phyloP scores from a whole-genome alignment of 2,888 invertebrate genomes.

The Amphipyra berbera region DNA sequence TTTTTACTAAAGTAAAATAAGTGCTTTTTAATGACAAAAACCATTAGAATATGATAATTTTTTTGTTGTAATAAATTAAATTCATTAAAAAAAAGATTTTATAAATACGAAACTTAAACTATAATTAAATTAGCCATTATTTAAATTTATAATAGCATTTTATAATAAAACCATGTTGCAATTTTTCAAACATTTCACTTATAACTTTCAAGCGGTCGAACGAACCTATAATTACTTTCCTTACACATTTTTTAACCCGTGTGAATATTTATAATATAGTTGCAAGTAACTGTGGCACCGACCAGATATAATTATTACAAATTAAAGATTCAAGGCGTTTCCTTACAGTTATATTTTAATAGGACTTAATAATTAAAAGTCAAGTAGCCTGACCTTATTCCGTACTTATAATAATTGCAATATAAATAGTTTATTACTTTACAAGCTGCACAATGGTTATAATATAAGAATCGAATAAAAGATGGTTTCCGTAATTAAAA shows the following conservation, averaged over 20 bases:
- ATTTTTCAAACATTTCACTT: slow-evolving; percentile 33
- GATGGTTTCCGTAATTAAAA: slow-evolving; percentile 62
- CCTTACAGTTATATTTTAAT: slow-evolving; percentile 77
- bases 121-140: too few species aligned
- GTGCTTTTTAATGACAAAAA: slow-evolving; percentile 7
- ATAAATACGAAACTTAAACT: too few species aligned
- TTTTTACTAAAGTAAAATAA: neutral
- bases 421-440: slow-evolving; percentile 65
- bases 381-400: slow-evolving; percentile 72
- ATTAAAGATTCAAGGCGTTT: slow-evolving; percentile 76
- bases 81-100: too few species aligned
- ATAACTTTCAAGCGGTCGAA: slow-evolving; percentile 2
- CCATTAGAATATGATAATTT: neutral
- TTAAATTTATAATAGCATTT: too few species aligned
- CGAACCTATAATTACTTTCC: slow-evolving; percentile 18
- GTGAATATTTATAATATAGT: slow-evolving; percentile 48
- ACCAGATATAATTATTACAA: slow-evolving; percentile 63
- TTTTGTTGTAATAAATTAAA: too few species aligned
- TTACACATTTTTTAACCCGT: slow-evolving; percentile 23
- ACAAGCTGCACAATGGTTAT: slow-evolving; percentile 51
- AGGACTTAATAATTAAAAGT: slow-evolving; percentile 75
- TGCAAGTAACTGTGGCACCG: slow-evolving; percentile 32
- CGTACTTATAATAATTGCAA: slow-evolving; percentile 62
- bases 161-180: slow-evolving; percentile 24
- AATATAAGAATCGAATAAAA: slow-evolving; percentile 53